Base-by-base conservation (phyloP, 2,888 invertebrate species). In the Sphecodes monilicornis region DNA sequence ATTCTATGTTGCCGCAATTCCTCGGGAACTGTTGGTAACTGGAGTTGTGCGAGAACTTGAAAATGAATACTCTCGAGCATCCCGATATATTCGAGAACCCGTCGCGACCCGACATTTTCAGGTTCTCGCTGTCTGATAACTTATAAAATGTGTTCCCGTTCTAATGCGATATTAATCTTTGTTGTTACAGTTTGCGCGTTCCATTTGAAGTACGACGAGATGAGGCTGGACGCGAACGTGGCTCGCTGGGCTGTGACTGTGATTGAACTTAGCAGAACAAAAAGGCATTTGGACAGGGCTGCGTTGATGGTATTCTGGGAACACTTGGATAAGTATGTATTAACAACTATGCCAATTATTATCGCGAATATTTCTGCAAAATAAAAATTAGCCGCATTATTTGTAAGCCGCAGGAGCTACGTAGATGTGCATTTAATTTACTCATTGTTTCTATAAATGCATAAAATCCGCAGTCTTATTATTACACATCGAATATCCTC, bases 241-340 rank as follows among this genome's bases (percentile, higher is more conserved):
- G 97, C 97, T 60, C 98, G 98, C 93, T 99, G 99, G 99, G 98
- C 98, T 54, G 99, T 99, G 11, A 98, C 98, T 66, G 97, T 99
- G 39, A 97, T 99, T 87, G 97, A 98, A 94, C 96, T 99, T 70
- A 99, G 99, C 84, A 96, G 98, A 93, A 97, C 98, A 76, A 99
- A 99, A 95, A 96, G 99, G 76, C 99, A 99, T 96, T 97, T 99
- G 92, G 99, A 99, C 95, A 96, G 99, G 92, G 99, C 99, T 70
- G 97, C 98, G 46, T 96, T 99, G 77, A 98, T 99, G 96, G 97
- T 97, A 90, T 99, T 99, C 95, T 99, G 99, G 99, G 99, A 99
- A 95, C 97, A 97, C 88, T 96, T 99, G 66, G 99, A 99, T 95
- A 98, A 97, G 98, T 99, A 95, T 95, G 96, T 95, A 86, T 13